These are phyloP conservation scores for Gymnosoma rotundatum DNA, from an alignment of 2,888 invertebrate species.

Conservation along the genomic window DNA sequence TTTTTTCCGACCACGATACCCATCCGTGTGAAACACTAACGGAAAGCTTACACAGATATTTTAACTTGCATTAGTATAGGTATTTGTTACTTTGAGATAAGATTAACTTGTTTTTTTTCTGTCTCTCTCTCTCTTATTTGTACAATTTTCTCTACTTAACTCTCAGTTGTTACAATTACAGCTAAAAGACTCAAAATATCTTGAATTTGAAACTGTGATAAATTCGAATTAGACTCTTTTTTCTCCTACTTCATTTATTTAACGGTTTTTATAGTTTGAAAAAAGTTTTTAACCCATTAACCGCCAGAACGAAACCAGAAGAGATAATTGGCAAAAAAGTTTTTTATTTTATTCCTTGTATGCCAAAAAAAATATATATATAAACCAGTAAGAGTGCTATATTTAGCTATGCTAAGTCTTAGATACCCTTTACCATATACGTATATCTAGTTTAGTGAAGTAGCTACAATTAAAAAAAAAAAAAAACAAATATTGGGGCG, in stretches of 20 bases:
- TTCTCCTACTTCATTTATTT: neutral
- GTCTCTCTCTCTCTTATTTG: constrained; percentile 5
- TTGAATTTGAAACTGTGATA: constrained; percentile 26
- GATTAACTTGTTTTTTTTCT: constrained; percentile 26
- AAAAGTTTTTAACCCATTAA: neutral
- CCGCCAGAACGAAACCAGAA: too few species aligned
- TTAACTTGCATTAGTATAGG: constrained; percentile 8
- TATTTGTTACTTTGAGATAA: constrained; percentile 49
- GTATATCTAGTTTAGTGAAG: too few species aligned
- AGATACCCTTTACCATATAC: too few species aligned
- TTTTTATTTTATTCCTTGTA: too few species aligned
- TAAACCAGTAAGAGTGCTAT: too few species aligned
- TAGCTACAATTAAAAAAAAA: too few species aligned
- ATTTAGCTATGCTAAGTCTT: too few species aligned
- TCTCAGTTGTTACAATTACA: constrained; percentile 13
- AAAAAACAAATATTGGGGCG: too few species aligned
- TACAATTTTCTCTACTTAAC: constrained; percentile 1
- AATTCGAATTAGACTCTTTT: neutral
- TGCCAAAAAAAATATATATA: too few species aligned
- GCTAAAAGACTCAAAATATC: constrained; percentile 8
- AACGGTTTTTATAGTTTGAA: neutral
- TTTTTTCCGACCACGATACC: neutral
- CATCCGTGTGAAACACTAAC: neutral
- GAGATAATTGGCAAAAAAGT: too few species aligned
- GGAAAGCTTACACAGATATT: constrained; percentile 48